Evolutionary conservation across 2,797 vertebrate species (phyloP).

Genomic region (Pseudochromis fuscus): DNA sequence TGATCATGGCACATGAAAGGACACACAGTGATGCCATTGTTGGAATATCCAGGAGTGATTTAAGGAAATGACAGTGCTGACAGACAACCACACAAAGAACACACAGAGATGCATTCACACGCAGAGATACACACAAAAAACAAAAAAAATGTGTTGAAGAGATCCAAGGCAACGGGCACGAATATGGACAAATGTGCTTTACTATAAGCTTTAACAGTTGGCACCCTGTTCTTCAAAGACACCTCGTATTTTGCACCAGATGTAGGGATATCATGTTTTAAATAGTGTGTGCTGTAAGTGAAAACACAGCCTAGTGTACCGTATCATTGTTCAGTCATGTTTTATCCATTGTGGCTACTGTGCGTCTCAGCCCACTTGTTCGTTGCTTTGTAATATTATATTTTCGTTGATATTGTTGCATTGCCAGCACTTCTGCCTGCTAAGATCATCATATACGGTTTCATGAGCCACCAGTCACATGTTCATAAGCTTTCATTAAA

Average conservation of each 20-base stretch:
- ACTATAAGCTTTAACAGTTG: slow-evolving; percentile 2
- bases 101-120: slow-evolving; percentile 15
- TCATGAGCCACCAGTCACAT: slow-evolving; percentile 60
- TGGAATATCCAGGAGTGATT: slow-evolving; percentile 60
- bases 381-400: slow-evolving; percentile 66
- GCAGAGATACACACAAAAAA: slow-evolving; percentile 15
- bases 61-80: slow-evolving; percentile 56
- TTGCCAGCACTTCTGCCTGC: slow-evolving; percentile 50
- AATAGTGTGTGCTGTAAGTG: slow-evolving; percentile 28
- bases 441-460: slow-evolving; percentile 70
- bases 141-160: too few relatives aligned
- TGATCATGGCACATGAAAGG: slow-evolving; percentile 58
- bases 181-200: neutral
- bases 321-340: slow-evolving; percentile 49
- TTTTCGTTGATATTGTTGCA: slow-evolving; percentile 61
- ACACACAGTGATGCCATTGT: slow-evolving; percentile 75
- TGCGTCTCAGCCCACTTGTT: slow-evolving; percentile 48
- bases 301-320: slow-evolving; percentile 26
- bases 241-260: slow-evolving; percentile 29
- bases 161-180: neutral
- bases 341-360: slow-evolving; percentile 68
- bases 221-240: slow-evolving; percentile 7
- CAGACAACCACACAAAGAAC: slow-evolving; percentile 51
- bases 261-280: slow-evolving; percentile 45
- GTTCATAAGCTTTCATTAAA: slow-evolving; percentile 63